Evolutionary conservation across 2,113 vertebrate genomes (phyloP).

Genomic region (Pipra filicauda): DNA sequence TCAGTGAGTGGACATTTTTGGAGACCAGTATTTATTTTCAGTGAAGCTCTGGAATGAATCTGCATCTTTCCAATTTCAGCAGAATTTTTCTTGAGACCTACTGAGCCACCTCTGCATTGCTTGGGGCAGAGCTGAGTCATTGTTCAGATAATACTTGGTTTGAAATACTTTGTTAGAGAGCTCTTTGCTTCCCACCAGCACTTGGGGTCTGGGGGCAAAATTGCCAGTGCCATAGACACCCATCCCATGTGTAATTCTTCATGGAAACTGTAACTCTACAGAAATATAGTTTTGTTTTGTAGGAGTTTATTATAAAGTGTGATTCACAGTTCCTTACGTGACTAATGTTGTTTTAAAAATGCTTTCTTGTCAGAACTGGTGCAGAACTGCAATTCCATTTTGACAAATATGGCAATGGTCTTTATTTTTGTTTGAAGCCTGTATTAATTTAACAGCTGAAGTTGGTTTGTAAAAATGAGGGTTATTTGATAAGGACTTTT

Average conservation of each 20-base stretch:
- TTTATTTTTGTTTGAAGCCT: slow-evolving; percentile 66
- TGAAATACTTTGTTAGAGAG: neutral
- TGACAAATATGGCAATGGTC: slow-evolving; percentile 42
- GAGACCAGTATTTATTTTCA: neutral
- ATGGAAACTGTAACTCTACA: slow-evolving; percentile 15
- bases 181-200: neutral
- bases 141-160: neutral
- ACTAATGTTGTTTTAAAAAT: slow-evolving; percentile 37
- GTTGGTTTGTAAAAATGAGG: slow-evolving; percentile 40
- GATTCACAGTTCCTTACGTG: slow-evolving; percentile 45
- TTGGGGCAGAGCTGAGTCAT: neutral
- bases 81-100: neutral
- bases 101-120: neutral
- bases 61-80: neutral
- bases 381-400: slow-evolving; percentile 39
- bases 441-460: slow-evolving; percentile 50
- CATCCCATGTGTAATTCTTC: neutral
- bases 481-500: slow-evolving; percentile 44
- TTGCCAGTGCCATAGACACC: neutral
- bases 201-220: neutral
- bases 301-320: neutral
- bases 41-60: neutral
- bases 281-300: neutral
- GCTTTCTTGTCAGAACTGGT: slow-evolving; percentile 56
- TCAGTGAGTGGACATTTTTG: neutral